Percentiles rank a stretch among this genome's conserved stretches.
These are phyloP conservation scores for Phalacrocorax carbo DNA, from an alignment of 2,113 vertebrate species.

Conservation along the genomic window DNA sequence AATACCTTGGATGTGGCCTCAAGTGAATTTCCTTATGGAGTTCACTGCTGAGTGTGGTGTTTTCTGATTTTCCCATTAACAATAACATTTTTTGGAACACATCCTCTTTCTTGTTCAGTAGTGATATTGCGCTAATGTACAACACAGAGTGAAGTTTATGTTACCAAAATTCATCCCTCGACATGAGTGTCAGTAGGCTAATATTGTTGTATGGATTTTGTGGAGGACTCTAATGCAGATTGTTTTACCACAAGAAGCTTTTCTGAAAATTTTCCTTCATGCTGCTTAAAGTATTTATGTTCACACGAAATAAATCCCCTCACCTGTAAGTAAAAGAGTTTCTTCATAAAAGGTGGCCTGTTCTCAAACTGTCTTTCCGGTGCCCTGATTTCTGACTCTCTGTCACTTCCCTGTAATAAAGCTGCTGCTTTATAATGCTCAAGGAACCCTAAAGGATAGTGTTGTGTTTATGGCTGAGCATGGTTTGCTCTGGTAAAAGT, in stretches of 20 bases:
- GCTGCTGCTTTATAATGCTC: not conserved
- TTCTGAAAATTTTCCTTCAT: not conserved
- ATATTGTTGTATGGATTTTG: not conserved
- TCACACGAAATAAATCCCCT: conserved; percentile 6
- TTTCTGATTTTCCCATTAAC: conserved; percentile 60
- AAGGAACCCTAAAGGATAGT: not conserved
- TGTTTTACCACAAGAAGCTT: not conserved
- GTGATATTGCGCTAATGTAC: not conserved
- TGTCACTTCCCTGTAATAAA: not conserved
- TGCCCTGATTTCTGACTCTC: not conserved
- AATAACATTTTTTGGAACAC: conserved; percentile 52
- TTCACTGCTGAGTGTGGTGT: not conserved
- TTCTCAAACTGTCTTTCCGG: not conserved
- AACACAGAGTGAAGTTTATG: not conserved
- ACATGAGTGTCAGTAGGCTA: not conserved
- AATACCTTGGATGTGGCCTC: conserved; percentile 5
- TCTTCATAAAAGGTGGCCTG: not conserved
- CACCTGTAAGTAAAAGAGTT: not conserved
- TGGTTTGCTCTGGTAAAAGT: not conserved
- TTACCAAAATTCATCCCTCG: not conserved
- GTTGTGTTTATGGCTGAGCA: not conserved
- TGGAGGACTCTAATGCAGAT: not conserved
- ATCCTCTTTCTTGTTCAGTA: not conserved
- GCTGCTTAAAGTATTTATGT: not conserved
- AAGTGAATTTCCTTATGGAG: conserved; percentile 38